Evolutionary conservation across 2,797 vertebrate species (phyloP), one percentile per base, ranked within the genome.

Genomic region (Onychomys leucogaster): DNA sequence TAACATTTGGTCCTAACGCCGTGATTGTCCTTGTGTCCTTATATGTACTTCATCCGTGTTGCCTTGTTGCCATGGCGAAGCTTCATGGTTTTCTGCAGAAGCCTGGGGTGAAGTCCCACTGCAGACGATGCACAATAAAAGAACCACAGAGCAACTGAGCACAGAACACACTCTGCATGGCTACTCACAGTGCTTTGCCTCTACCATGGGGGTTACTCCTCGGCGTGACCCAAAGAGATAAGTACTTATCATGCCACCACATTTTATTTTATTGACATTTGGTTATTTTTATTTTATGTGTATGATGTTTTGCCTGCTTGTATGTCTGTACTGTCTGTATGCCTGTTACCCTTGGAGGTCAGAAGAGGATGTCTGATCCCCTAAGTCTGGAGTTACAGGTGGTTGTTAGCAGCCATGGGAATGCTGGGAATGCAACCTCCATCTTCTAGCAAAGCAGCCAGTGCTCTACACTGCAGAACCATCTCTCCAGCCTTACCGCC

Each of bases 191-290:
- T 3, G 55, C 27, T 29, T 32, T 43, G 32, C 8, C 0, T 67
- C 27, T 59, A 9, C 37, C 1, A 9, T 8, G 1, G 0, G 9
- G 1, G 0, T 87, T 25, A 34, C 23, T 59, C 43, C 37, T 86
- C 6, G 3, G 3, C 8, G 37, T 14, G 21, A 49, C 7, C 63
- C 46, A 55, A 49, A 6, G 17, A 78, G 2, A 11, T 11, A 37
- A 37, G 11, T 4, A 55, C 23, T 21, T 10, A 23, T 1, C 12
- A 4, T 6, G 4, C 29, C 19, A 37, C 19, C 71, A 12, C 63
- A 23, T 67, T 75, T 73, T 41, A 17, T 34, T 86, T 69, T 19
- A 49, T 16, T 85, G 46, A n/a, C 6, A 85, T 14, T 27, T 52
- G 25, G 76, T 52, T 34, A 27, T 25, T 25, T 85, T n/a, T 10